Conservation (phyloP, 2,113 vertebrate species). For the Sapajus apella region DNA sequence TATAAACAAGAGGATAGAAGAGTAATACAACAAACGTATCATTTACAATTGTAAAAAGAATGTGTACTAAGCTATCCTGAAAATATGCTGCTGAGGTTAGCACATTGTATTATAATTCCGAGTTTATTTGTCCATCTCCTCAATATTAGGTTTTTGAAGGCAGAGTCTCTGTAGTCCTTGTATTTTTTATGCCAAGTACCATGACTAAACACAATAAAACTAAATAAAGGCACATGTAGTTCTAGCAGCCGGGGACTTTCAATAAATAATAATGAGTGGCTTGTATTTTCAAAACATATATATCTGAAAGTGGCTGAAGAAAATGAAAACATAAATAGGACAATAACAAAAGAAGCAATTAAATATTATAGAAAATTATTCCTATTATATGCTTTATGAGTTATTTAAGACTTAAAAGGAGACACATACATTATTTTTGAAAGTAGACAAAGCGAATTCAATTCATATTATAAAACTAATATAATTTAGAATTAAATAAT, state of each 20-base stretch:
- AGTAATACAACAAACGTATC: background rate
- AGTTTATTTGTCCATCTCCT: background rate
- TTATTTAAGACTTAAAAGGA: constrained; percentile 5
- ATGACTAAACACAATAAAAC: background rate
- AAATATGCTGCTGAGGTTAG: background rate
- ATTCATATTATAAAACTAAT: background rate
- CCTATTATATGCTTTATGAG: background rate
- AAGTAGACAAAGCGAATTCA: background rate
- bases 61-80: background rate
- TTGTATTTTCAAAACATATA: background rate
- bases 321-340: background rate
- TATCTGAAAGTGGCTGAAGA: background rate
- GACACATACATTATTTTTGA: background rate
- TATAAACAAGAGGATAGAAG: background rate
- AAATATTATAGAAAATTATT: background rate
- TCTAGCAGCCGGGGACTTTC: background rate
- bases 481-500: background rate
- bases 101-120: background rate
- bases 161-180: background rate
- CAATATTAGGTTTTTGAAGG: background rate
- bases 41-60: background rate
- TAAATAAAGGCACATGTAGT: background rate
- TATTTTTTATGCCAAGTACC: too few species aligned
- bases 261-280: background rate
- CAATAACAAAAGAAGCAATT: background rate